These are phyloP conservation scores for Platyura marginata DNA, from an alignment of 1,140 invertebrate species.

Conservation along the genomic window DNA sequence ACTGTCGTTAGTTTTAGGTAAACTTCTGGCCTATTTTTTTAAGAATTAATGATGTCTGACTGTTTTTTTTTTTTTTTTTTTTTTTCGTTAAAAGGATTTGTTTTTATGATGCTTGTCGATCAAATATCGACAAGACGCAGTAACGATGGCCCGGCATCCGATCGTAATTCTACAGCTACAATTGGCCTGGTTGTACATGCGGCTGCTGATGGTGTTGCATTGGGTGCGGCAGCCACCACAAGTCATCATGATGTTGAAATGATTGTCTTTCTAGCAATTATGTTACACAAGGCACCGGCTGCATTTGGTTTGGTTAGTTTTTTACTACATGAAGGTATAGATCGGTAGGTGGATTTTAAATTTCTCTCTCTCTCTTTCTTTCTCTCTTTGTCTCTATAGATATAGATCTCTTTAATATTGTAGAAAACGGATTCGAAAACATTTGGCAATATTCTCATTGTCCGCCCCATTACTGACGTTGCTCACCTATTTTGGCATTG, in stretches of 20 bases:
- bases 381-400: no score
- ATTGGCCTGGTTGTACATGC: constrained; percentile 94
- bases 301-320: constrained; percentile 97
- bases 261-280: constrained; percentile 96
- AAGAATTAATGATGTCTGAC: neutral
- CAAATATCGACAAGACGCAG: constrained; percentile 53
- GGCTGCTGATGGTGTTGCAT: constrained; percentile 83
- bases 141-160: constrained; percentile 31
- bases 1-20: constrained; percentile 38
- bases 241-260: constrained; percentile 90
- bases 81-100: constrained; percentile 46
- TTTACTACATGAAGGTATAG: constrained; percentile 85
- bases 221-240: constrained; percentile 90
- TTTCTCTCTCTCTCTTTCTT: neutral
- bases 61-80: neutral
- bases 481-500: constrained; percentile 85
- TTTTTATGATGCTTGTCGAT: constrained; percentile 96
- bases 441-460: constrained; percentile 86
- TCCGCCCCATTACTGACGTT: constrained; percentile 81
- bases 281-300: constrained; percentile 97
- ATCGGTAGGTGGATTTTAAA: constrained; percentile 28
- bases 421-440: constrained; percentile 64
- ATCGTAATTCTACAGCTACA: constrained; percentile 75
- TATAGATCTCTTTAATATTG: constrained; percentile 9
- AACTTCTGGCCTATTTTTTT: no score